Conservation (phyloP, 1,140 invertebrate species). For the Cherax destructor region DNA sequence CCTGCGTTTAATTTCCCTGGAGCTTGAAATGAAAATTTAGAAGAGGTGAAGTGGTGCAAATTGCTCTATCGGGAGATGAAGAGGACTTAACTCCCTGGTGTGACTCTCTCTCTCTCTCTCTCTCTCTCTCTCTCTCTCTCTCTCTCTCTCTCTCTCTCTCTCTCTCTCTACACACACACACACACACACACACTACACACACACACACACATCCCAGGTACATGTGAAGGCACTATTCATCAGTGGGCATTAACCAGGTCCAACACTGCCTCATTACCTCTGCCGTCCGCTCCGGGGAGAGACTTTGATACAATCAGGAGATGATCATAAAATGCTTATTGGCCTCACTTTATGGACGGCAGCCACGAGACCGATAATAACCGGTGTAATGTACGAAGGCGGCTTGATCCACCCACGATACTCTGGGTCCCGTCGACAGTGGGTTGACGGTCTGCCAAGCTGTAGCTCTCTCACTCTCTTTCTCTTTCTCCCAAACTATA, state of each 20-base stretch:
- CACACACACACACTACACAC: neutral
- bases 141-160: no score
- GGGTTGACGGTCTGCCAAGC: no score
- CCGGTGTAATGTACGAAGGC: neutral
- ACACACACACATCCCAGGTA: neutral
- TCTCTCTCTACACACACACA: neutral
- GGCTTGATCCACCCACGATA: neutral
- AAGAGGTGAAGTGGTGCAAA: no score
- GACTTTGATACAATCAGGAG: conserved; percentile 12
- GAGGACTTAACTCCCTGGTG: no score
- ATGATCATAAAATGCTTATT: conserved; percentile 31
- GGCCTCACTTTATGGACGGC: neutral
- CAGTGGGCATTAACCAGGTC: neutral
- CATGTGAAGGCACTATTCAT: neutral
- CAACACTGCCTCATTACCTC: neutral
- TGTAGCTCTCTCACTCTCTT: no score
- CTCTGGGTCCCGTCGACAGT: neutral
- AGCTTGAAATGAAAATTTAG: no score
- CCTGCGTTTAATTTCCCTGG: no score
- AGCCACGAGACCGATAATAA: conserved; percentile 14
- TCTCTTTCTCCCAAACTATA: no score
- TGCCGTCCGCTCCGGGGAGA: neutral
- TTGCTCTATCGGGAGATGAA: no score
- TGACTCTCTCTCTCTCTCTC: no score
- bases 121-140: no score